Evolutionary conservation across 1,140 invertebrate species (phyloP).

Genomic region (Argopecten irradians): DNA sequence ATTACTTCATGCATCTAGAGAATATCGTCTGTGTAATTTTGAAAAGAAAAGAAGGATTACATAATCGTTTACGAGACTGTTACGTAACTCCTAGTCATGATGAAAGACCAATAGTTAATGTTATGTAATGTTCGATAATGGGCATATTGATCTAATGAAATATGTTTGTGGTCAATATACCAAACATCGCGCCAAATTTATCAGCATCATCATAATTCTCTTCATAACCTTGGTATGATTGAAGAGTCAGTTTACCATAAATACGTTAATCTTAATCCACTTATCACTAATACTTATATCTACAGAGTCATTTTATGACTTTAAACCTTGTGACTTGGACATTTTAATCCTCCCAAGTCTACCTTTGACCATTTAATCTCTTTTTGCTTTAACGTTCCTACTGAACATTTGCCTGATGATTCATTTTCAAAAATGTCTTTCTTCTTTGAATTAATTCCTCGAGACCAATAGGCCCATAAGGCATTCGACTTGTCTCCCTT

Average conservation of each 20-base stretch:
- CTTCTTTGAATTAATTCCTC: slow-evolving; percentile 11
- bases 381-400: neutral
- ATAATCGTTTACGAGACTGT: too few relatives aligned
- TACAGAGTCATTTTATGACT: neutral
- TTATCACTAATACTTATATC: neutral
- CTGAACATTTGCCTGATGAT: neutral
- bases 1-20: too few relatives aligned
- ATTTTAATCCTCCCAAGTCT: neutral
- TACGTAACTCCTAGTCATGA: too few relatives aligned
- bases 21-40: too few relatives aligned
- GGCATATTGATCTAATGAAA: too few relatives aligned
- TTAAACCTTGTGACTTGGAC: neutral
- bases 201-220: neutral
- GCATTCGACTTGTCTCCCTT: neutral
- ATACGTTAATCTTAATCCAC: neutral
- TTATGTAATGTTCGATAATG: too few relatives aligned
- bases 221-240: neutral
- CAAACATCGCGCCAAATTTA: neutral
- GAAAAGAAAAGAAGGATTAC: too few relatives aligned
- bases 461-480: slow-evolving; percentile 1
- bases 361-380: neutral
- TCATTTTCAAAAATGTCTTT: slow-evolving; percentile 19
- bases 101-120: too few relatives aligned
- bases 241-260: neutral
- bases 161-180: too few relatives aligned